These are phyloP conservation scores for Drosophila helvetica DNA, from an alignment of 2,888 invertebrate species.

Conservation along the genomic window DNA sequence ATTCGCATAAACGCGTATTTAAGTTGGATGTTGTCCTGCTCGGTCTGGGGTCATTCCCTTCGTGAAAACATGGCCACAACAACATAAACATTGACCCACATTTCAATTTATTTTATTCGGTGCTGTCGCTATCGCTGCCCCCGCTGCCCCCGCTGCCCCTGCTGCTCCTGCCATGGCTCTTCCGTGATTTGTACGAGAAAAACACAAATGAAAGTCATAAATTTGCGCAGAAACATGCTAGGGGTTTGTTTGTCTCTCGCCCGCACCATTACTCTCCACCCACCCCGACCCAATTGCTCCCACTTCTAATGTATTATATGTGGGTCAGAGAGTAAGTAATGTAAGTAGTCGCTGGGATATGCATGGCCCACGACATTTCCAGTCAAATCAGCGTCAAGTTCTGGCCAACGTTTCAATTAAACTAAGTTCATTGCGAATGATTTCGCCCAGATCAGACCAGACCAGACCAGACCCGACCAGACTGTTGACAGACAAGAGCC, in stretches of 20 bases:
- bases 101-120: slow-evolving; percentile 51
- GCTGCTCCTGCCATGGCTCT: slow-evolving; percentile 3
- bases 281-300: background rate
- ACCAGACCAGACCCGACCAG: slow-evolving; percentile 5
- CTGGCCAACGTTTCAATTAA: slow-evolving; percentile 66
- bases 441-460: slow-evolving; percentile 7
- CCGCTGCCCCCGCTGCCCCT: no score
- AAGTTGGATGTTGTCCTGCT: slow-evolving; percentile 19
- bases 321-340: slow-evolving; percentile 60
- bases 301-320: slow-evolving; percentile 25
- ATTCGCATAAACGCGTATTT: slow-evolving; percentile 19
- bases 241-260: slow-evolving; percentile 15
- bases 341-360: slow-evolving; percentile 9
- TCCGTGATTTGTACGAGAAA: slow-evolving; percentile 46
- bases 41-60: slow-evolving; percentile 25
- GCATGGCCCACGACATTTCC: slow-evolving; percentile 31
- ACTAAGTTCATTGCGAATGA: slow-evolving; percentile 37
- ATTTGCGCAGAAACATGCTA: slow-evolving; percentile 42
- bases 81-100: slow-evolving; percentile 67
- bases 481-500: slow-evolving; percentile 49
- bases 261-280: slow-evolving; percentile 1
- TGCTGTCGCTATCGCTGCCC: slow-evolving; percentile 26
- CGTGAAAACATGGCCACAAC: slow-evolving; percentile 24
- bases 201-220: slow-evolving; percentile 65
- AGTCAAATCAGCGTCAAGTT: slow-evolving; percentile 60